Conservation (phyloP, 2,888 invertebrate species). For the Drosophila nigritarsus region DNA sequence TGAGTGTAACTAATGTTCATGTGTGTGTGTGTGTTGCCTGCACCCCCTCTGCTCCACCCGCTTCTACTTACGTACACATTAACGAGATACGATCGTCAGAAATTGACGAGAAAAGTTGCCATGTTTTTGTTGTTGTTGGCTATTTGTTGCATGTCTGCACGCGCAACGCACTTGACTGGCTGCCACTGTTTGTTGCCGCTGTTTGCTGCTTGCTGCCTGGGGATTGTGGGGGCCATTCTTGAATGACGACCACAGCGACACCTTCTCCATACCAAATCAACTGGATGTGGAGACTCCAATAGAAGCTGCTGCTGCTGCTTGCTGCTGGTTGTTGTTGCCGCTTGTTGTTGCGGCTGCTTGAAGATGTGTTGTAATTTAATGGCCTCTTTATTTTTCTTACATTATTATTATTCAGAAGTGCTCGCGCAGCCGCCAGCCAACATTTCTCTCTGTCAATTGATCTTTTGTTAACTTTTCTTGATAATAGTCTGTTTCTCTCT, state of each 20-base stretch:
- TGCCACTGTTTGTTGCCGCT: slow-evolving; percentile 33
- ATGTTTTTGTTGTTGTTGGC: slow-evolving; percentile 29
- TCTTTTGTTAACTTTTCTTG: slow-evolving; percentile 81
- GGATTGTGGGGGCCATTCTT: slow-evolving; percentile 38
- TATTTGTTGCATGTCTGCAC: slow-evolving; percentile 73
- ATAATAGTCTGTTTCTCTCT: slow-evolving; percentile 59
- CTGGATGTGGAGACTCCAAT: slow-evolving; percentile 54
- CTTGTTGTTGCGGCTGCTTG: slow-evolving; percentile 24
- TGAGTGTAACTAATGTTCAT: slow-evolving; percentile 1
- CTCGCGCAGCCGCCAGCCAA: slow-evolving; percentile 61
- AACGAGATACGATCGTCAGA: slow-evolving; percentile 55
- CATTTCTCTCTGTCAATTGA: slow-evolving; percentile 80
- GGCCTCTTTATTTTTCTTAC: slow-evolving; percentile 59
- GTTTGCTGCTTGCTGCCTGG: slow-evolving; percentile 27
- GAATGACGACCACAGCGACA: slow-evolving; percentile 70
- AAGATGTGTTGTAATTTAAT: slow-evolving; percentile 71
- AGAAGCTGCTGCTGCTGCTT: slow-evolving; percentile 62
- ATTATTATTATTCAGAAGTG: slow-evolving; percentile 69
- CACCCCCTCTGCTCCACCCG: background rate
- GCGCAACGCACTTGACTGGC: slow-evolving; percentile 65
- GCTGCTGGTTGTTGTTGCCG: slow-evolving; percentile 12
- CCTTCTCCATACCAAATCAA: slow-evolving; percentile 72
- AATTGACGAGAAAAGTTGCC: slow-evolving; percentile 52
- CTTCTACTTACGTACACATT: slow-evolving; percentile 55
- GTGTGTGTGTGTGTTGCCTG: background rate